These are phyloP conservation scores for Ictidomys tridecemlineatus DNA, from an alignment of 2,113 vertebrate genomes.

Conservation along the genomic window DNA sequence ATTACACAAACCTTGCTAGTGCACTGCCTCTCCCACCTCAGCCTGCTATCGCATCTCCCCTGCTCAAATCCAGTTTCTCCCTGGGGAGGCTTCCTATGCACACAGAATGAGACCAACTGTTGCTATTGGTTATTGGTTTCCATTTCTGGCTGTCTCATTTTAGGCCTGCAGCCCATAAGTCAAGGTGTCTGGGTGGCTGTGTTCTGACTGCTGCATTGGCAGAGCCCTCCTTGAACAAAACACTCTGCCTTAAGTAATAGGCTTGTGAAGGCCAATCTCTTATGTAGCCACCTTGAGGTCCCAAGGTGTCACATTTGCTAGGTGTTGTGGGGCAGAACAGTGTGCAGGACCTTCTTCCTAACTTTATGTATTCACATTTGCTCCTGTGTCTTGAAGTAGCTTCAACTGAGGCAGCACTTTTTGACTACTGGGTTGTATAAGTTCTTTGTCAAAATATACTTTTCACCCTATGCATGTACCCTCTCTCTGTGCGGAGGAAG, in stretches of 20 bases:
- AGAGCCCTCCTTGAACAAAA: not conserved
- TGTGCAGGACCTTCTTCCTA: not conserved
- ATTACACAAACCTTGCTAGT: not conserved
- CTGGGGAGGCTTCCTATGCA: not conserved
- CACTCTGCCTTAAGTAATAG: not conserved
- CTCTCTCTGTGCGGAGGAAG: not conserved
- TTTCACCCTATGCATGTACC: not conserved
- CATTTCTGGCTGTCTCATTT: not conserved
- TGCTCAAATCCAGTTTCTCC: not conserved
- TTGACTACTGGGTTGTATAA: not conserved
- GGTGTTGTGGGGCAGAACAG: too few species aligned
- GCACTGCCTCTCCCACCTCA: not conserved
- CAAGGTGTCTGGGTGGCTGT: not conserved
- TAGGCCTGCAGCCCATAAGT: not conserved
- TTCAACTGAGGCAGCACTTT: not conserved
- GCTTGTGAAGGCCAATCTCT: not conserved
- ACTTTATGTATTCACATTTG: not conserved
- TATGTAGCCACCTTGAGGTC: not conserved
- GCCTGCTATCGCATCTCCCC: not conserved
- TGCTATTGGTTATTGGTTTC: not conserved
- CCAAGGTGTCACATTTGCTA: not conserved
- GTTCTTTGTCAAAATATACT: not conserved
- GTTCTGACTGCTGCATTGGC: not conserved
- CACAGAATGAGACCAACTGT: not conserved
- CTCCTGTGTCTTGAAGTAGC: not conserved